phyloP scores from a whole-genome alignment of 2,113 vertebrate species.

The Phylloscopus trochiloides region DNA sequence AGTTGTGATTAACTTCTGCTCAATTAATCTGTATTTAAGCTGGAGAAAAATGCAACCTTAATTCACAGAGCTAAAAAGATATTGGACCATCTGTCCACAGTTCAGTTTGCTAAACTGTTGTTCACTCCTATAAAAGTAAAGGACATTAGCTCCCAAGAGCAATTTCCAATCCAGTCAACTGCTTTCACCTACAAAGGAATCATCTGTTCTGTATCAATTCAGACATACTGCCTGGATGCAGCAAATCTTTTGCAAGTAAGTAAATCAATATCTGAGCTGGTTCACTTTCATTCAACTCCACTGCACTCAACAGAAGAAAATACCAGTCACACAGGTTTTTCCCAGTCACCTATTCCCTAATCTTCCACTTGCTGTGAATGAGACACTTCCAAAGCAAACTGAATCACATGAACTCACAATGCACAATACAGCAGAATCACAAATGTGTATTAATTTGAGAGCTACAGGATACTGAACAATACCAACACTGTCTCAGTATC shows the following conservation, averaged over 20 bases:
- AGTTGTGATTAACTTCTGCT: not conserved
- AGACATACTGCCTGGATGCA: not conserved
- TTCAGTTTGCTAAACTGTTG: not conserved
- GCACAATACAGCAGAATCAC: not conserved
- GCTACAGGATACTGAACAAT: not conserved
- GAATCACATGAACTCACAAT: rapidly evolving
- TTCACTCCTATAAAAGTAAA: not conserved
- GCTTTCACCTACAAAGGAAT: not conserved
- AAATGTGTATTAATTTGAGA: rapidly evolving
- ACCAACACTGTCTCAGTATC: not conserved
- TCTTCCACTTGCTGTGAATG: not conserved
- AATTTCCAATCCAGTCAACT: not conserved
- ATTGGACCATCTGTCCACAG: not conserved
- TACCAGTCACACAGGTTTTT: not conserved
- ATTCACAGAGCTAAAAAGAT: not conserved
- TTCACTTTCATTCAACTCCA: not conserved
- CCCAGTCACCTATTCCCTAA: not conserved
- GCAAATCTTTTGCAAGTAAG: not conserved
- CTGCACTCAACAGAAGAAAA: not conserved
- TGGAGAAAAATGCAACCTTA: not conserved
- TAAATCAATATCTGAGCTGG: not conserved
- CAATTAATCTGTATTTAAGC: not conserved
- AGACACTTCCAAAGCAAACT: not conserved
- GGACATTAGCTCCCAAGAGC: not conserved
- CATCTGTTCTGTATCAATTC: not conserved